phyloP scores from a whole-genome alignment of 2,113 vertebrate species.

The Erythrocercus mccallii region DNA sequence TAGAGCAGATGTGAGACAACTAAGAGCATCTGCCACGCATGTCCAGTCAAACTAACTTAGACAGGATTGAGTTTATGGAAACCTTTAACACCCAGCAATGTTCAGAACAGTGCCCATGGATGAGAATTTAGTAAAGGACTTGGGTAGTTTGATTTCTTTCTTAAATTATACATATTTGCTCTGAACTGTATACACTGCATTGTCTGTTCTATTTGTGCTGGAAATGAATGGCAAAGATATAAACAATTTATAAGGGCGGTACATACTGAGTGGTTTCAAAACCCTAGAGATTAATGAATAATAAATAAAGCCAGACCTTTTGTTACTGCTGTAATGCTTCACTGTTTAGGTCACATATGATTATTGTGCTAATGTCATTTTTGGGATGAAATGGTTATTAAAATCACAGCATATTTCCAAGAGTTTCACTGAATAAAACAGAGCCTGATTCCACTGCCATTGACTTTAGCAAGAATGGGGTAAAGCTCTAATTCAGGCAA shows the following conservation, averaged over 20 bases:
- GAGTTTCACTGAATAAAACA: background rate
- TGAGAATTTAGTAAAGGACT: background rate
- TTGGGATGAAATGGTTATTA: background rate
- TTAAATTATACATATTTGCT: conserved; percentile 8
- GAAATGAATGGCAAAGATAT: conserved; percentile 32
- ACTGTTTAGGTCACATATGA: background rate
- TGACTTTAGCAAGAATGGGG: background rate
- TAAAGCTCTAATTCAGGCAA: background rate
- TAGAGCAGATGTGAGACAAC: background rate
- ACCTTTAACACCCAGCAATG: background rate
- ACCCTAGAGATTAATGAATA: background rate
- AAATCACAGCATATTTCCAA: background rate
- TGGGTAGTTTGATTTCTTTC: background rate
- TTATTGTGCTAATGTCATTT: background rate
- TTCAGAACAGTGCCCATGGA: background rate
- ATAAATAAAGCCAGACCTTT: background rate
- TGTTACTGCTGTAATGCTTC: background rate
- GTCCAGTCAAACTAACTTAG: background rate
- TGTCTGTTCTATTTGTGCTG: conserved; percentile 23
- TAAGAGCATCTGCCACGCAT: background rate
- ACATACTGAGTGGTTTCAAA: conserved; percentile 5
- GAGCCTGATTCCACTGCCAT: background rate
- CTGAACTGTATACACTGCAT: conserved; percentile 9
- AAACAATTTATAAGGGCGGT: conserved; percentile 35
- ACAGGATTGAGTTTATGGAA: background rate